phyloP scores from a whole-genome alignment of 2,888 invertebrate genomes.

The Drosophila aldrichi region DNA sequence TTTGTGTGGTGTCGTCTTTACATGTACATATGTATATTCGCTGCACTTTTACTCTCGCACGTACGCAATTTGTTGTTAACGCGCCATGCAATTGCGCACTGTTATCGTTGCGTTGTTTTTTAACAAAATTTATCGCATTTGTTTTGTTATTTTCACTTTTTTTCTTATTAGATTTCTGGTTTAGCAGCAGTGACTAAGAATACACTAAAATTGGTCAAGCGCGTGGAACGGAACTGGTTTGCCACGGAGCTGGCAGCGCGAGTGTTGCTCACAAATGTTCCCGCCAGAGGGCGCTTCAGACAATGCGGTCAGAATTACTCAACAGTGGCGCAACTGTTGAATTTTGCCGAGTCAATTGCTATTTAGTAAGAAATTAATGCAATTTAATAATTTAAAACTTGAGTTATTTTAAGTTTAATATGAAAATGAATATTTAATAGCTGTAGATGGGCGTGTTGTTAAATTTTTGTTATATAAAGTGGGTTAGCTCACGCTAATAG shows the following conservation, averaged over 20 bases:
- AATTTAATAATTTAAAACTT: background rate
- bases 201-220: conserved; percentile 64
- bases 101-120: conserved; percentile 53
- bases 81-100: conserved; percentile 49
- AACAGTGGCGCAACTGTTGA: conserved; percentile 45
- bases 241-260: conserved; percentile 40
- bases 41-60: conserved; percentile 35
- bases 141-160: conserved; percentile 80
- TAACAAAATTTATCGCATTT: conserved; percentile 71
- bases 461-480: background rate
- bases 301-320: background rate
- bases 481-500: background rate
- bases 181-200: conserved; percentile 63
- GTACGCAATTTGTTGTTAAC: conserved; percentile 49
- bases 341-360: background rate
- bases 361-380: background rate
- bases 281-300: conserved; percentile 48
- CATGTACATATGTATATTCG: conserved; percentile 13
- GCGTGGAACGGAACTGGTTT: conserved; percentile 63
- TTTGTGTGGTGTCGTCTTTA: conserved; percentile 21
- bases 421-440: no score
- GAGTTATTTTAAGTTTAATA: background rate
- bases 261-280: conserved; percentile 4
- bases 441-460: rapidly evolving
- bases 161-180: conserved; percentile 66